phyloP scores from a whole-genome alignment of 2,797 vertebrate species.

The Melanotaenia maccullochi region DNA sequence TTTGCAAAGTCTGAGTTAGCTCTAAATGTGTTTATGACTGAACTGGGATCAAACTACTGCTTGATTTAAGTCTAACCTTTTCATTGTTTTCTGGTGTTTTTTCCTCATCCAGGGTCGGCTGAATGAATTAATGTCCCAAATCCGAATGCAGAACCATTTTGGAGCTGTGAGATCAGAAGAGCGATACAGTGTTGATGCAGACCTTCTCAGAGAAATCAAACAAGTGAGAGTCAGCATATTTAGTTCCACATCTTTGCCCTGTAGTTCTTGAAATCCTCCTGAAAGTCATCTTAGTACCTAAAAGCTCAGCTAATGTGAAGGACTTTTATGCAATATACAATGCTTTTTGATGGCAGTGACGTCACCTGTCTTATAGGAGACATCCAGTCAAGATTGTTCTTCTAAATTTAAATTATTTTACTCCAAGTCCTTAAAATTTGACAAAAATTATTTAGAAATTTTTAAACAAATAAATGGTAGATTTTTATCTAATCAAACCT shows the following conservation, averaged over 20 bases:
- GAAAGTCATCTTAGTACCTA: not conserved
- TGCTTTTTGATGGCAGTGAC: too few relatives aligned
- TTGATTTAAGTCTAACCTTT: not conserved
- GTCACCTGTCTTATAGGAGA: not conserved
- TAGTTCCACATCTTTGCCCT: not conserved
- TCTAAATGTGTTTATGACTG: not conserved
- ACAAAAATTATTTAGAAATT: not conserved
- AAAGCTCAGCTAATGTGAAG: not conserved
- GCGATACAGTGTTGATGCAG: constrained; percentile 92
- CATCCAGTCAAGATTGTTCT: not conserved
- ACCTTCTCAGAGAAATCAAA: constrained; percentile 94
- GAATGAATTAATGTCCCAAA: constrained; percentile 98
- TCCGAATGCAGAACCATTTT: constrained; percentile 99
- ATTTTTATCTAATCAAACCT: not conserved
- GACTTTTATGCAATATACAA: too few relatives aligned
- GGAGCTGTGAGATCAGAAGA: constrained; percentile 94
- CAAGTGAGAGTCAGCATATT: constrained; percentile 80
- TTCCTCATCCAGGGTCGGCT: constrained; percentile 88
- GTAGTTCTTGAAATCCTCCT: not conserved
- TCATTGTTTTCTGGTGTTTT: not conserved
- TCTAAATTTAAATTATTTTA: too few relatives aligned
- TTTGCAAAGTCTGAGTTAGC: too few relatives aligned
- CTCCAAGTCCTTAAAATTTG: too few relatives aligned
- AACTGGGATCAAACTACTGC: not conserved
- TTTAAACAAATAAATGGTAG: not conserved